Percentiles rank a stretch among this genome's conserved stretches.
Conservation (phyloP, 2,113 vertebrate species). For the Grallaria varia region DNA sequence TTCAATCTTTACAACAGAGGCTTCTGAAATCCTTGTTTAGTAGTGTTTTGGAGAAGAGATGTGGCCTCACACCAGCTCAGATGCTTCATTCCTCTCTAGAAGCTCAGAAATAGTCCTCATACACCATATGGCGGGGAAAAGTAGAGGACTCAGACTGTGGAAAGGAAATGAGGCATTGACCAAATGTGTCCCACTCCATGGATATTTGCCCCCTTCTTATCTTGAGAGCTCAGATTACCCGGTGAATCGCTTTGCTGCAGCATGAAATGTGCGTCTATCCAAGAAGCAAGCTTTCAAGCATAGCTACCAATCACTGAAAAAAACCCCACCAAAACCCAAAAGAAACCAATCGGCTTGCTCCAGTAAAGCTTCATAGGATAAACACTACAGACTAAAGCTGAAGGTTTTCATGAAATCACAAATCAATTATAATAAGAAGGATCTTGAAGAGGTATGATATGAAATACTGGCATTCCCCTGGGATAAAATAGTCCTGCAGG, state of each 20-base stretch:
- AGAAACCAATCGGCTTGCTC: background rate
- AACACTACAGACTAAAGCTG: background rate
- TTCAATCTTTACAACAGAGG: background rate
- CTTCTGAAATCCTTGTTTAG: background rate
- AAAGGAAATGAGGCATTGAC: background rate
- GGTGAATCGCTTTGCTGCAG: background rate
- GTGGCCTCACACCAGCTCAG: background rate
- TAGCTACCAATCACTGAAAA: background rate
- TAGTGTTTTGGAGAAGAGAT: background rate
- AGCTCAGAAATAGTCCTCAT: conserved; percentile 40
- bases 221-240: background rate
- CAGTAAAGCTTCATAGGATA: background rate
- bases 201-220: background rate
- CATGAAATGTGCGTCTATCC: background rate
- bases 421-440: conserved; percentile 42
- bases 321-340: background rate
- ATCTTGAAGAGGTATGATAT: conserved; percentile 37
- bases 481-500: conserved; percentile 35
- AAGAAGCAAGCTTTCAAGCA: background rate
- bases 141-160: background rate
- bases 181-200: background rate
- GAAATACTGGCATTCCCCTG: conserved; percentile 33
- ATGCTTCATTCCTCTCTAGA: background rate
- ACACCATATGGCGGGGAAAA: conserved; percentile 33
- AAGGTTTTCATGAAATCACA: conserved; percentile 23